Conservation (phyloP, 1,140 invertebrate species). For the Lordiphosa clarofinis region DNA sequence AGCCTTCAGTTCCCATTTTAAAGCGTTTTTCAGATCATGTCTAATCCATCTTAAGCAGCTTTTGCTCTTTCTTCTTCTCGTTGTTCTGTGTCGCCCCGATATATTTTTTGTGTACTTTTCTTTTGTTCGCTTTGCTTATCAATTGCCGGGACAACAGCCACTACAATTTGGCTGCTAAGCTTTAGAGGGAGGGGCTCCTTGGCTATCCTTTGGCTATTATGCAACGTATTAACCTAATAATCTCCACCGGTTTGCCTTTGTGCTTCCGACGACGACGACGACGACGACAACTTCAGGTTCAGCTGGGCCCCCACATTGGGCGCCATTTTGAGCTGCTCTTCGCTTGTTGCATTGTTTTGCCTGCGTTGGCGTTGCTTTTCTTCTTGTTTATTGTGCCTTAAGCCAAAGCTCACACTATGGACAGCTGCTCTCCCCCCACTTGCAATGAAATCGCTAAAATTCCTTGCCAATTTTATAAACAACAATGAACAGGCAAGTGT, state of each 20-base stretch:
- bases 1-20: no score
- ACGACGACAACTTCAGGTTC: conserved; percentile 3
- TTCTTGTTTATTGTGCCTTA: conserved; percentile 16
- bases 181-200: neutral
- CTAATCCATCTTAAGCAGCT: neutral
- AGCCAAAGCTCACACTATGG: conserved; percentile 1
- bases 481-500: conserved; percentile 57
- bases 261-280: conserved; percentile 20
- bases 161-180: conserved; percentile 11
- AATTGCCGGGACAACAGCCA: conserved; percentile 4
- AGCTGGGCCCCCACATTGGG: conserved; percentile 6
- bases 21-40: no score
- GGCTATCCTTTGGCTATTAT: conserved; percentile 19
- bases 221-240: conserved; percentile 49
- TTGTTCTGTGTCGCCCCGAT: no score
- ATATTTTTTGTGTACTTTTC: conserved; percentile 18
- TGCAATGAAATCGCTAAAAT: conserved; percentile 51
- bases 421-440: neutral
- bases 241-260: conserved; percentile 36
- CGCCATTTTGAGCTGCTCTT: conserved; percentile 7
- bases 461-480: conserved; percentile 59
- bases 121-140: conserved; percentile 8
- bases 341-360: conserved; percentile 14
- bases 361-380: conserved; percentile 6
- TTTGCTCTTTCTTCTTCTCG: neutral